Evolutionary conservation across 2,113 vertebrate genomes (phyloP).

Genomic region (Malurus elegans): DNA sequence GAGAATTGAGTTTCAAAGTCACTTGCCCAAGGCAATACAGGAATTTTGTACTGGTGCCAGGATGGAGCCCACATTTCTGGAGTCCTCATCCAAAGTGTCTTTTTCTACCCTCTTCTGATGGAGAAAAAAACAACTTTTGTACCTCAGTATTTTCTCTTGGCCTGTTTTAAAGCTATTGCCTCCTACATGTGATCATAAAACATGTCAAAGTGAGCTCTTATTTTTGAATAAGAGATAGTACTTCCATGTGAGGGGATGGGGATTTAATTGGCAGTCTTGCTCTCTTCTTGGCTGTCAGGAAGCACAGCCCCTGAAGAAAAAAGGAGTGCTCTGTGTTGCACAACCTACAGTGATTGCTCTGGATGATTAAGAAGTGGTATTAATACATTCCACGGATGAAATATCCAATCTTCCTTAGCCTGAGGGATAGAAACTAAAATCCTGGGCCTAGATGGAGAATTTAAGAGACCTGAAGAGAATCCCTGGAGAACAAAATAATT

Average conservation of each 20-base stretch:
- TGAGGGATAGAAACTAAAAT: conserved; percentile 55
- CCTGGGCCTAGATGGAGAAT: background rate
- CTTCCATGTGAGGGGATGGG: background rate
- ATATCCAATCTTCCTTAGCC: conserved; percentile 58
- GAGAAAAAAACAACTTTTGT: background rate
- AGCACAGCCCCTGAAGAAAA: conserved; percentile 28
- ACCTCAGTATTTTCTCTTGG: background rate
- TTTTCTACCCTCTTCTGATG: background rate
- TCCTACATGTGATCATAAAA: background rate
- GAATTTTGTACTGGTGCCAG: conserved; percentile 21
- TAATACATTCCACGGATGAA: conserved; percentile 43
- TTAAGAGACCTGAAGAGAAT: background rate
- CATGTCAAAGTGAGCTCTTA: background rate
- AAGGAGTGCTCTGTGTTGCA: conserved; percentile 44
- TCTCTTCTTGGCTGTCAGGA: background rate
- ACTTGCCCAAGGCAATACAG: background rate
- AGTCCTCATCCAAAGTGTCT: background rate
- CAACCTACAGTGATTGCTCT: conserved; percentile 27
- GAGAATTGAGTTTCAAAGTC: conserved; percentile 47
- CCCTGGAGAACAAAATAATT: background rate
- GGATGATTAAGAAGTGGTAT: conserved; percentile 52
- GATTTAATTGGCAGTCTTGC: background rate
- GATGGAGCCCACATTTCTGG: background rate
- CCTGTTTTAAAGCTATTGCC: background rate
- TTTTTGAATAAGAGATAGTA: background rate